These are phyloP conservation scores for Caenorhabditis drosophilae DNA, from an alignment of 2,888 invertebrate genomes.

Conservation along the genomic window DNA sequence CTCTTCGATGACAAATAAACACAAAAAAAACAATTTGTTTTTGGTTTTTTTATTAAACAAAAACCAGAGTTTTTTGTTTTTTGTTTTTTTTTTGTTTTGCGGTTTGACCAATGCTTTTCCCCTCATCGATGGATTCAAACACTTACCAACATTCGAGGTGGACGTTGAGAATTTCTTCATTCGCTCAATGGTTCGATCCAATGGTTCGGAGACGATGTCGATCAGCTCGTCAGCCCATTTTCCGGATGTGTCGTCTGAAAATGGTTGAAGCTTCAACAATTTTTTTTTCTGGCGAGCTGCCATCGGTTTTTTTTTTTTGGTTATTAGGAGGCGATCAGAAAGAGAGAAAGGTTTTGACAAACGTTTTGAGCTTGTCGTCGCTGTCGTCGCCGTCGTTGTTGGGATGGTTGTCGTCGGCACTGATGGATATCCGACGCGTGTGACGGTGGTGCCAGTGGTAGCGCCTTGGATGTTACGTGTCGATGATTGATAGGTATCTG, in stretches of 20 bases:
- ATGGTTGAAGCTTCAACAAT: not conserved
- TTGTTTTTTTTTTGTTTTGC: too few species aligned
- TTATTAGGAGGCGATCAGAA: not conserved
- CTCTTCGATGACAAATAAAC: too few species aligned
- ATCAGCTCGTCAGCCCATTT: constrained; percentile 69
- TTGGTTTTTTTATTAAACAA: too few species aligned
- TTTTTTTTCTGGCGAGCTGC: not conserved
- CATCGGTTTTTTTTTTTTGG: too few species aligned
- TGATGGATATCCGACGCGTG: constrained; percentile 10
- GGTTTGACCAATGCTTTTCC: too few species aligned
- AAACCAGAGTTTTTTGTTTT: too few species aligned
- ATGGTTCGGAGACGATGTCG: constrained; percentile 68
- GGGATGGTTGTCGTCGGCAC: too few species aligned
- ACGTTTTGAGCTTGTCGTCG: not conserved
- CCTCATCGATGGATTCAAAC: too few species aligned
- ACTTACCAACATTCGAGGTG: constrained; percentile 60
- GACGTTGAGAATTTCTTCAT: constrained; percentile 68
- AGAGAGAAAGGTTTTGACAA: not conserved
- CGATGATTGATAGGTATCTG: constrained; percentile 41
- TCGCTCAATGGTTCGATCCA: constrained; percentile 67
- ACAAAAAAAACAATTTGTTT: too few species aligned
- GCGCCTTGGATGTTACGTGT: constrained; percentile 17
- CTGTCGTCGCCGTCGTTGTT: constrained; percentile 5
- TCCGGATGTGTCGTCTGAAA: constrained; percentile 42
- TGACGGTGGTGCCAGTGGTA: constrained; percentile 8